These are phyloP conservation scores for Haliaeetus leucogaster DNA, from an alignment of 2,113 vertebrate species.

Conservation along the genomic window DNA sequence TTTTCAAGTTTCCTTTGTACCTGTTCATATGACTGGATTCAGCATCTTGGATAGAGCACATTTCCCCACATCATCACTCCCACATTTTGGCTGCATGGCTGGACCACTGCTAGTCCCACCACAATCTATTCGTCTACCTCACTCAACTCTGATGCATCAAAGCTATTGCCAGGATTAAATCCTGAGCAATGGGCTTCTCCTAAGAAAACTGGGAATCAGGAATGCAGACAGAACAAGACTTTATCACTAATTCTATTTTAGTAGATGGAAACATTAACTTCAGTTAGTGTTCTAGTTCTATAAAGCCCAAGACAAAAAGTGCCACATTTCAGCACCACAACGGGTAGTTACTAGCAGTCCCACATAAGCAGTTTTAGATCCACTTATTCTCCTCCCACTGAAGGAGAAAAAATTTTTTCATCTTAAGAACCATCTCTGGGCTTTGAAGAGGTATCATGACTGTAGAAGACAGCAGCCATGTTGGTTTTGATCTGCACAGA, in stretches of 20 bases:
- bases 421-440: background rate
- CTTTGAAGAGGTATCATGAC: background rate
- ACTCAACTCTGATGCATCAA: background rate
- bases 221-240: background rate
- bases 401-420: background rate
- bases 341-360: background rate
- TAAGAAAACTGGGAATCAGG: background rate
- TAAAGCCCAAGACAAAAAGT: background rate
- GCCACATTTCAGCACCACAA: background rate
- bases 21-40: fast-evolving
- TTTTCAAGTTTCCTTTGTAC: background rate
- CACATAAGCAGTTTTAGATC: background rate
- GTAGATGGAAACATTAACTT: background rate
- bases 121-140: background rate
- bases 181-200: background rate
- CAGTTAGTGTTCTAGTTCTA: background rate
- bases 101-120: background rate
- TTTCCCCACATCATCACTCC: background rate
- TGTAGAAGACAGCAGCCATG: background rate
- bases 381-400: background rate
- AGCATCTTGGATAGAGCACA: background rate
- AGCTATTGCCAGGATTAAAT: background rate
- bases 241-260: background rate
- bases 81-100: background rate
- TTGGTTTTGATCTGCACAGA: background rate